These are phyloP conservation scores for Sceloporus tristichus DNA, from an alignment of 2,113 vertebrate species.

Conservation along the genomic window DNA sequence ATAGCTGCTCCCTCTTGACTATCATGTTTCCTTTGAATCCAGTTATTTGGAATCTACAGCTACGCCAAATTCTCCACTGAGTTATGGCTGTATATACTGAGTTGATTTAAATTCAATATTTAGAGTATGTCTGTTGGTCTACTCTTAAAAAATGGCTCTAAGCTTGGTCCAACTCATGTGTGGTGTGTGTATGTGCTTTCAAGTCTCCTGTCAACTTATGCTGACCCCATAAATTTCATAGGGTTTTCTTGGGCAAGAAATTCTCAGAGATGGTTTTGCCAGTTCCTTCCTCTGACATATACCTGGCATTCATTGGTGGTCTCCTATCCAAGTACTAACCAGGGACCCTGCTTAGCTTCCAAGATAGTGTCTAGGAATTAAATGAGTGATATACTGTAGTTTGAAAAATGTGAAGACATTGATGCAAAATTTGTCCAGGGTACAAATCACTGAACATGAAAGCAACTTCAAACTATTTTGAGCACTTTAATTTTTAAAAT, in stretches of 20 bases:
- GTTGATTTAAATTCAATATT: neutral
- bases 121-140: neutral
- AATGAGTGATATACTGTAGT: neutral
- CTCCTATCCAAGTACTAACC: too few relatives aligned
- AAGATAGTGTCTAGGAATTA: neutral
- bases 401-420: neutral
- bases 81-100: neutral
- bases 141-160: neutral
- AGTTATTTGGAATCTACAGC: neutral
- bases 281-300: too few relatives aligned
- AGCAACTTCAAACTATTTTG: neutral
- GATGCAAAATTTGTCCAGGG: neutral
- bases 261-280: too few relatives aligned
- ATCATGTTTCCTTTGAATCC: neutral
- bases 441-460: neutral
- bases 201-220: too few relatives aligned
- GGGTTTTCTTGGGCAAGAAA: too few relatives aligned
- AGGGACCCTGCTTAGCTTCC: too few relatives aligned
- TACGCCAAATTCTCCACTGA: neutral
- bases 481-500: neutral
- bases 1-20: conserved; percentile 4
- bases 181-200: neutral
- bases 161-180: neutral
- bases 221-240: too few relatives aligned
- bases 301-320: too few relatives aligned